Evolutionary conservation across 2,888 invertebrate species (phyloP).

Genomic region (Drosophila cognata): DNA sequence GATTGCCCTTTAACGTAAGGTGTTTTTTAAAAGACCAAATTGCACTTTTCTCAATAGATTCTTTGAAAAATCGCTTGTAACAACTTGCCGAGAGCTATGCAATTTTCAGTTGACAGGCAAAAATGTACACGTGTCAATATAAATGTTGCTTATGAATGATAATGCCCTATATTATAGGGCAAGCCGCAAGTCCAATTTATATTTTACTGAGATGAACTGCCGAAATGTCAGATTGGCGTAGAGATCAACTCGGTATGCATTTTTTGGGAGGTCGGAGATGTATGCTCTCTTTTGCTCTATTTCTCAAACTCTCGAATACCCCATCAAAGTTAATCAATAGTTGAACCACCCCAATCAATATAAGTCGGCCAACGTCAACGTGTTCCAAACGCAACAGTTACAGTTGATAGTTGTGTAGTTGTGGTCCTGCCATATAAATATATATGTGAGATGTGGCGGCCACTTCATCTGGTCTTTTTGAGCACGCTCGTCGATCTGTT

Average conservation of each 20-base stretch:
- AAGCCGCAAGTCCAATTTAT: neutral
- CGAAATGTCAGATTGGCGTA: too few species aligned
- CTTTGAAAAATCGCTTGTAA: neutral
- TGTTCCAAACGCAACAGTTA: constrained; percentile 22
- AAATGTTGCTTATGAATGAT: neutral
- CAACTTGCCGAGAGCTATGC: neutral
- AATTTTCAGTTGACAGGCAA: neutral
- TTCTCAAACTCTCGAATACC: neutral
- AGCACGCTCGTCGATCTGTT: constrained; percentile 77
- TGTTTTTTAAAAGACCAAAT: neutral
- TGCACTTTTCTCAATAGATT: neutral
- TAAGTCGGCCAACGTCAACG: constrained; percentile 23
- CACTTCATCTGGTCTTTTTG: constrained; percentile 81
- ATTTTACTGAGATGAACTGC: neutral
- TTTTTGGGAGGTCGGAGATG: neutral
- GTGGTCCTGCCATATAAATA: constrained; percentile 15
- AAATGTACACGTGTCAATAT: neutral
- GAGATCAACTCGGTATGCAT: neutral
- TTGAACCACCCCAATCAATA: too few species aligned
- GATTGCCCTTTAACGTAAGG: constrained; percentile 6
- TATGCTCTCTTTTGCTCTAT: neutral
- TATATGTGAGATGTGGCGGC: constrained; percentile 1
- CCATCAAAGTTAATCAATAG: neutral
- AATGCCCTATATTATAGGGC: neutral
- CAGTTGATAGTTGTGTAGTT: constrained; percentile 6